phyloP scores from a whole-genome alignment of 2,797 vertebrate genomes.

The Malacoraja senta region DNA sequence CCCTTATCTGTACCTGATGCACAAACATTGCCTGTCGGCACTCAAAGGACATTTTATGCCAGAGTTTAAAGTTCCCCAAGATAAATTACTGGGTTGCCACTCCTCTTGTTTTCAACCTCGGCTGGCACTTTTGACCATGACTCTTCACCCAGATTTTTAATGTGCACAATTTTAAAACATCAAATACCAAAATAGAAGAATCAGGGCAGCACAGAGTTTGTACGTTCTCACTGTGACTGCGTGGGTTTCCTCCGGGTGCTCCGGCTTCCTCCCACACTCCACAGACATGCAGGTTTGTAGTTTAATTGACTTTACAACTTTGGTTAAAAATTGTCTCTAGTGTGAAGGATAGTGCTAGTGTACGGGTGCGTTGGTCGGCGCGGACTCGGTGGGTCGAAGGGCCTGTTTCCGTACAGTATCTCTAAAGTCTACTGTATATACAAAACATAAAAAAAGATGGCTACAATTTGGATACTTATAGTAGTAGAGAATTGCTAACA shows the following conservation, averaged over 20 bases:
- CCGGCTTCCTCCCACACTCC: no score
- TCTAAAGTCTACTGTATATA: not conserved
- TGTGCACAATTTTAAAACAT: not conserved
- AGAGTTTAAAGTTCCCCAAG: not conserved
- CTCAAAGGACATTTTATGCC: conserved; percentile 15
- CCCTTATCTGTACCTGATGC: not conserved
- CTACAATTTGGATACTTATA: not conserved
- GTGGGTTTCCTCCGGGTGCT: no score
- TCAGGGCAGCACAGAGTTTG: no score
- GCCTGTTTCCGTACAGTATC: no score
- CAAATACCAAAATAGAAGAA: not conserved
- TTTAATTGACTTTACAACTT: no score
- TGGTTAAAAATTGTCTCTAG: no score
- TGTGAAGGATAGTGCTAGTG: no score
- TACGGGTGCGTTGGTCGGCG: no score
- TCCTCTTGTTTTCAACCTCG: not conserved
- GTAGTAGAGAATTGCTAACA: not conserved
- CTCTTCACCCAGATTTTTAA: not conserved
- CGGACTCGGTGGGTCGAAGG: no score
- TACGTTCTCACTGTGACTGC: no score
- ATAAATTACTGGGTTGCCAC: not conserved
- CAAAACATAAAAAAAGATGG: not conserved
- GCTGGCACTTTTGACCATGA: not conserved
- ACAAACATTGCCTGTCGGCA: not conserved
- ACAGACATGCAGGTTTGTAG: no score